These are phyloP conservation scores for Psilanteris sp. DNA, from an alignment of 1,140 invertebrate species.

Conservation along the genomic window DNA sequence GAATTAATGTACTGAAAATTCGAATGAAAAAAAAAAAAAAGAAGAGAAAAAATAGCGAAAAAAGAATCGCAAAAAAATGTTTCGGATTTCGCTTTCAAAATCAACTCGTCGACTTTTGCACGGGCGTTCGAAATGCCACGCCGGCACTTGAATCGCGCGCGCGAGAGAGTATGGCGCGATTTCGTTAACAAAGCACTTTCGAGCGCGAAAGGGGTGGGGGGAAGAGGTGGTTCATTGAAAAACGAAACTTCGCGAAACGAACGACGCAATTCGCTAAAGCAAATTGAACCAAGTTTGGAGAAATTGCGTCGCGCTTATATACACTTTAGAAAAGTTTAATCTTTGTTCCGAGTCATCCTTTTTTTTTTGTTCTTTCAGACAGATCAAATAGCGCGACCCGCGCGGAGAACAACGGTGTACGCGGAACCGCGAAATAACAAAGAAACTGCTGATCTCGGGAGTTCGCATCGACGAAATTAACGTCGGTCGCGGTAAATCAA, in stretches of 20 bases:
- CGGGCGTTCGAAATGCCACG: constrained; percentile 50
- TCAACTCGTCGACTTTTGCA: constrained; percentile 47
- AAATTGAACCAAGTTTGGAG: constrained; percentile 59
- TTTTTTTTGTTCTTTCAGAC: constrained; percentile 4
- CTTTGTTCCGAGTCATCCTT: constrained; percentile 14
- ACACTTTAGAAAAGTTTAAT: constrained; percentile 32
- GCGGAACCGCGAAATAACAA: too few species aligned
- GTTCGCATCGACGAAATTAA: too few species aligned
- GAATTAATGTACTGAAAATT: too few species aligned
- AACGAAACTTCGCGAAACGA: constrained; percentile 58
- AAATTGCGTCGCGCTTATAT: constrained; percentile 50
- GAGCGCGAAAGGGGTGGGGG: background rate
- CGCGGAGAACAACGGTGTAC: too few species aligned
- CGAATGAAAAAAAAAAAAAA: too few species aligned
- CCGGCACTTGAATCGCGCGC: constrained; percentile 33
- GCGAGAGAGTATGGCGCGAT: constrained; percentile 24
- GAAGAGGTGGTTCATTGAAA: constrained; percentile 41
- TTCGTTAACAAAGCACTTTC: constrained; percentile 57
- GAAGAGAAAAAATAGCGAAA: too few species aligned
- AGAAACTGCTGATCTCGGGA: too few species aligned
- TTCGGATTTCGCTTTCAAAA: constrained; percentile 49
- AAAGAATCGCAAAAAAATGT: constrained; percentile 9
- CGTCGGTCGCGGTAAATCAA: too few species aligned
- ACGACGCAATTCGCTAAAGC: constrained; percentile 56
- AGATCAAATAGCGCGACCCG: too few species aligned